Conservation (phyloP, 2,888 invertebrate genomes). For the Xestia c-nigrum region DNA sequence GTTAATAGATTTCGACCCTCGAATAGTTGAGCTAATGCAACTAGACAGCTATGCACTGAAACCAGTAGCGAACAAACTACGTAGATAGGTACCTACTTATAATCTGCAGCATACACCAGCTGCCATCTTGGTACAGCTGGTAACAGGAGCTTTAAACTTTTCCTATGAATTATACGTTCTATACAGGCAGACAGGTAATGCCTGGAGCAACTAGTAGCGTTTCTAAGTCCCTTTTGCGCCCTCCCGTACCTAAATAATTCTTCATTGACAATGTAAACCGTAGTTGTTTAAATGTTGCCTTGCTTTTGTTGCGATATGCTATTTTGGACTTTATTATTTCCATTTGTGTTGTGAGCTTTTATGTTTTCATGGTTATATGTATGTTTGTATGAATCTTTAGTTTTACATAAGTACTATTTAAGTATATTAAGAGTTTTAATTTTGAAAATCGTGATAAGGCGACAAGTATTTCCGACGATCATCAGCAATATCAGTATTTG, state of each 20-base stretch:
- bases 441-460: background rate
- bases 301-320: background rate
- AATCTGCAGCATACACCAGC: background rate
- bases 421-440: background rate
- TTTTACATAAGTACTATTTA: background rate
- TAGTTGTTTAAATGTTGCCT: slow-evolving; percentile 18
- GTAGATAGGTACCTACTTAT: background rate
- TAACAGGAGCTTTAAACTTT: slow-evolving; percentile 44
- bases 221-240: slow-evolving; percentile 14
- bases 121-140: slow-evolving; percentile 35
- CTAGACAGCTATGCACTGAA: background rate
- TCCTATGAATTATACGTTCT: slow-evolving; percentile 42
- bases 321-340: slow-evolving; percentile 12
- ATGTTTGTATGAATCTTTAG: too few relatives aligned
- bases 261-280: slow-evolving; percentile 42
- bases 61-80: slow-evolving; percentile 20
- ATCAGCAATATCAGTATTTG: background rate
- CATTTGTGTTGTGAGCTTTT: background rate
- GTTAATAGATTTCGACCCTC: background rate
- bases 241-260: slow-evolving; percentile 37
- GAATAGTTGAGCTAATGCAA: background rate
- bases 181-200: slow-evolving; percentile 20
- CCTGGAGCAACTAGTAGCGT: slow-evolving; percentile 32
- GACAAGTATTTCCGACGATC: background rate
- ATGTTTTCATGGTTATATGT: background rate